Conservation (phyloP, 2,888 invertebrate genomes). For the Dolomedes plantarius region DNA sequence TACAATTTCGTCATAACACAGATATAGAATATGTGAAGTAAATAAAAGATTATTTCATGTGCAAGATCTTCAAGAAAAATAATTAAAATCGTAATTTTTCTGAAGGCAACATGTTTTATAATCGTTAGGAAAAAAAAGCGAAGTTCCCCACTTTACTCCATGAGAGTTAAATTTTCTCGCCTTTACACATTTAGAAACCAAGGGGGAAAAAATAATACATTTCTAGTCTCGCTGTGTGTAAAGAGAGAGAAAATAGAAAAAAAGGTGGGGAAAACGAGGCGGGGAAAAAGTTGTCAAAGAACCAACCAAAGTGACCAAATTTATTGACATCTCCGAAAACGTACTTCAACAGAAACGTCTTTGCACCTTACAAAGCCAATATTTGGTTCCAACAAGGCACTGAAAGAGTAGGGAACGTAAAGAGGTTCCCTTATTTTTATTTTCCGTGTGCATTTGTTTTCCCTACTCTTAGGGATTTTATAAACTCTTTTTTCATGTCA, state of each 20-base stretch:
- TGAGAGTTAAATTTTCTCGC: too few species aligned
- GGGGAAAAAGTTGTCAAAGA: slow-evolving; percentile 17
- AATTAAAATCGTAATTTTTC: too few species aligned
- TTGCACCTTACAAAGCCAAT: slow-evolving; percentile 19
- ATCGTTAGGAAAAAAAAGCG: too few species aligned
- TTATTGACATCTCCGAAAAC: slow-evolving; percentile 20
- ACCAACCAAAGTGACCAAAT: slow-evolving; percentile 28
- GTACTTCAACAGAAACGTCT: slow-evolving; percentile 16
- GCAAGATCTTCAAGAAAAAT: too few species aligned
- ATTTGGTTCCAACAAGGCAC: slow-evolving; percentile 11
- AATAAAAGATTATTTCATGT: too few species aligned
- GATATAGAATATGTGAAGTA: too few species aligned
- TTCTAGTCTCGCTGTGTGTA: too few species aligned
- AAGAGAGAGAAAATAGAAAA: not conserved
- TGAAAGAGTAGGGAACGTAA: not conserved
- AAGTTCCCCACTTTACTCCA: too few species aligned
- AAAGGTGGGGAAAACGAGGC: not conserved
- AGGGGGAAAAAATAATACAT: too few species aligned
- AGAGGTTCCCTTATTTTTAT: not conserved
- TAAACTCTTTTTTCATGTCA: not conserved
- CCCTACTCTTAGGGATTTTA: not conserved
- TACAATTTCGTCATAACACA: too few species aligned
- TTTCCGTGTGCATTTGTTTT: not conserved
- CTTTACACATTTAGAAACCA: too few species aligned
- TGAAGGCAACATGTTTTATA: too few species aligned